These are phyloP conservation scores for Ladona fulva DNA, from an alignment of 1,140 invertebrate species.

Conservation along the genomic window DNA sequence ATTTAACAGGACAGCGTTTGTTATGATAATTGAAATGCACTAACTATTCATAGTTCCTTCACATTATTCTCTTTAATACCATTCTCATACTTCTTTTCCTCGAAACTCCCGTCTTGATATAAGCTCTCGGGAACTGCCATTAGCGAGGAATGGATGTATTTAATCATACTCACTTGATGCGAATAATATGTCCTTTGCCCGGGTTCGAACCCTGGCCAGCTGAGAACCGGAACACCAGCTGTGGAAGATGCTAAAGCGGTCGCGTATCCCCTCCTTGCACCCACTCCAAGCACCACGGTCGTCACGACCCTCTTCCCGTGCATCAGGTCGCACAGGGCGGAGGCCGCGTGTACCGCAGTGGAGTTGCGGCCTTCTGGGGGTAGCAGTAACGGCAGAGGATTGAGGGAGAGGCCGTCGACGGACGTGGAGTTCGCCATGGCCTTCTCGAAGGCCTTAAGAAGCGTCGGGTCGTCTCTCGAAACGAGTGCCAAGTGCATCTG, in stretches of 20 bases:
- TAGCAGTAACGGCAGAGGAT: background rate
- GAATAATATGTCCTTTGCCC: background rate
- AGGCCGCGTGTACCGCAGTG: background rate
- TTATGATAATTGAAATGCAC: too few species aligned
- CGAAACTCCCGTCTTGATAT: too few species aligned
- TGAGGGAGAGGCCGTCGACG: background rate
- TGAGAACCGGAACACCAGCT: background rate
- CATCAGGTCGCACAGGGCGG: background rate
- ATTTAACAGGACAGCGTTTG: too few species aligned
- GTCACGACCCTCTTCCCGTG: background rate
- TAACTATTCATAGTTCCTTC: too few species aligned
- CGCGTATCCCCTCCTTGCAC: background rate
- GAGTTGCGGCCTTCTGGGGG: background rate
- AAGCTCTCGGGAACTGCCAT: too few species aligned
- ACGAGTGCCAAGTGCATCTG: background rate
- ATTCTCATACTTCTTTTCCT: too few species aligned
- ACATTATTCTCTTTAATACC: too few species aligned
- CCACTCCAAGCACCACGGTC: background rate
- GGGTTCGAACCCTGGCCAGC: background rate
- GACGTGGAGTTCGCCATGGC: background rate
- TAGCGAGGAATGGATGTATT: too few species aligned
- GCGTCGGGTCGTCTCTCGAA: background rate
- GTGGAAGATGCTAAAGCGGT: background rate
- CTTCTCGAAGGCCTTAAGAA: background rate
- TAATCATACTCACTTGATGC: background rate